These are phyloP conservation scores for Toxotes jaculatrix DNA, from an alignment of 2,113 vertebrate species.

Conservation along the genomic window DNA sequence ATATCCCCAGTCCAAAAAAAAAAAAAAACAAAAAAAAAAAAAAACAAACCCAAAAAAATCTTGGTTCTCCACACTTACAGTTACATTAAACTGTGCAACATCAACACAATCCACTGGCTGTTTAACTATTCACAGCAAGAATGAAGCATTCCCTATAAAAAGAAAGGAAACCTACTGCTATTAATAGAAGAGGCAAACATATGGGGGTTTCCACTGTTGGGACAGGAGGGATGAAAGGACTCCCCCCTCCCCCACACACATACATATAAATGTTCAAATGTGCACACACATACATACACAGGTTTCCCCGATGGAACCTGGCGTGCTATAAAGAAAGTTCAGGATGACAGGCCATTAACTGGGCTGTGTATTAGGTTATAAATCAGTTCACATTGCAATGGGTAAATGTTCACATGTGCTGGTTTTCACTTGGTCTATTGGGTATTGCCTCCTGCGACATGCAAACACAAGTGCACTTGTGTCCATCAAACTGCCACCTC, in stretches of 20 bases:
- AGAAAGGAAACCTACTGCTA: constrained; percentile 41
- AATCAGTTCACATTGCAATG: constrained; percentile 57
- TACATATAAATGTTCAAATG: constrained; percentile 5
- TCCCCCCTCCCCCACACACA: constrained; percentile 41
- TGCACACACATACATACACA: neutral
- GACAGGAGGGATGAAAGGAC: constrained; percentile 21
- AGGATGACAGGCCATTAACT: constrained; percentile 67
- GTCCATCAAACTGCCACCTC: constrained; percentile 23
- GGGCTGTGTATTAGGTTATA: constrained; percentile 46
- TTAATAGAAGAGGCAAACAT: constrained; percentile 35
- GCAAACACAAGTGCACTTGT: constrained; percentile 33
- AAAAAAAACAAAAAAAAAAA: neutral
- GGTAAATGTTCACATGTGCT: constrained; percentile 38
- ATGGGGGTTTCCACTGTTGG: constrained; percentile 28
- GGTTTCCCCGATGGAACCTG: constrained; percentile 26
- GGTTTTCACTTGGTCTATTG: constrained; percentile 17
- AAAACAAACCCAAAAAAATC: too few species aligned
- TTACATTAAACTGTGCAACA: neutral
- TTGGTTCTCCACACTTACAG: neutral
- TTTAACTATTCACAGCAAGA: neutral
- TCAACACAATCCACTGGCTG: neutral
- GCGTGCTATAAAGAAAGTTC: constrained; percentile 61
- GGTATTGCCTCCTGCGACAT: constrained; percentile 26
- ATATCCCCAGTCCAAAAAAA: neutral
- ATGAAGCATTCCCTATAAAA: constrained; percentile 20